phyloP scores from a whole-genome alignment of 2,113 vertebrate genomes.

The Irena cyanogastra region DNA sequence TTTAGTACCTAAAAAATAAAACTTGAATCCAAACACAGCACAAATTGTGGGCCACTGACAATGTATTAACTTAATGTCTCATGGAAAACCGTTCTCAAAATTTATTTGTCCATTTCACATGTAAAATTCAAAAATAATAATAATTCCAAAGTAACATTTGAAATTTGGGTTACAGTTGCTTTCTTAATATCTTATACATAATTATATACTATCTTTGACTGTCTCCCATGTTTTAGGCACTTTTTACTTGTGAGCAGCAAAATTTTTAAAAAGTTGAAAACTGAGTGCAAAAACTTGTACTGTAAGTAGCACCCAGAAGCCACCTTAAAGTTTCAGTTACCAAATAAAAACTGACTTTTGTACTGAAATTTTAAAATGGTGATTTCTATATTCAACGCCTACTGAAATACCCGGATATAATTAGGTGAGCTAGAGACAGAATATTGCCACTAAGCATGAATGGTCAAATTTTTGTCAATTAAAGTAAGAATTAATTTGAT shows the following conservation, averaged over 20 bases:
- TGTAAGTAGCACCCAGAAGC: background rate
- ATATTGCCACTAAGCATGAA: background rate
- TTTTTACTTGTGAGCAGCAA: background rate
- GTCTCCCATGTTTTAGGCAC: background rate
- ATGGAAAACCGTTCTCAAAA: background rate
- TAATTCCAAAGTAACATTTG: background rate
- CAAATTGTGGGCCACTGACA: background rate
- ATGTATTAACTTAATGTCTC: background rate
- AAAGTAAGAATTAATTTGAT: background rate
- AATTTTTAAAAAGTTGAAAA: background rate
- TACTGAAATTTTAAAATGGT: background rate
- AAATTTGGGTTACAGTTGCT: background rate
- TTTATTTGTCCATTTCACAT: background rate
- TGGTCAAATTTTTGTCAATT: background rate
- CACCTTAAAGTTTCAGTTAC: background rate
- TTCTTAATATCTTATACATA: background rate
- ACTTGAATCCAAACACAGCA: rapidly evolving
- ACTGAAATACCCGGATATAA: background rate
- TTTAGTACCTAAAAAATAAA: background rate
- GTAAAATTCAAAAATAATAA: background rate
- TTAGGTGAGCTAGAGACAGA: background rate
- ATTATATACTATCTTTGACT: background rate
- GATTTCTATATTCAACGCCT: background rate
- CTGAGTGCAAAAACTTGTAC: background rate
- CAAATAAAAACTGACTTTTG: background rate